A percentile compares a stretch with the other conserved stretches of the same genome.
These are phyloP conservation scores for Amorpha juglandis DNA, from an alignment of 2,888 invertebrate genomes.

Conservation along the genomic window DNA sequence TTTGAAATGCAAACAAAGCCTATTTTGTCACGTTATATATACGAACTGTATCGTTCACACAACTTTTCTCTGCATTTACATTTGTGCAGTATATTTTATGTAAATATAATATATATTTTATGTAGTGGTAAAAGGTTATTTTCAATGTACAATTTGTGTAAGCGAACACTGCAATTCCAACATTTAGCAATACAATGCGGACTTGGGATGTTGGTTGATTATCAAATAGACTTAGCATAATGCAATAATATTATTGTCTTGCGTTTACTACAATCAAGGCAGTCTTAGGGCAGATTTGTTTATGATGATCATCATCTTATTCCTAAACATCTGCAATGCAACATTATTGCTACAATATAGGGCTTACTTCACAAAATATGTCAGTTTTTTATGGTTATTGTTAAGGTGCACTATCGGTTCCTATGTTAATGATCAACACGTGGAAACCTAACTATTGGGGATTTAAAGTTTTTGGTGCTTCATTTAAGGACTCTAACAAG, in stretches of 20 bases:
- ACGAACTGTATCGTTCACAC: slow-evolving; percentile 25
- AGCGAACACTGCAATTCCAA: slow-evolving; percentile 21
- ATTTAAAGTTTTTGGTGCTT: neutral
- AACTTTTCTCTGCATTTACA: slow-evolving; percentile 40
- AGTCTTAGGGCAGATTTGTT: too few species aligned
- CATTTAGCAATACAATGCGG: slow-evolving; percentile 59
- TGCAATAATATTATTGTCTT: neutral
- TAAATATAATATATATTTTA: too few species aligned
- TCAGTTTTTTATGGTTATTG: too few species aligned
- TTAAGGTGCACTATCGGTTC: neutral
- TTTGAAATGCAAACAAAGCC: slow-evolving; percentile 8
- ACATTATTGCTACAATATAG: too few species aligned
- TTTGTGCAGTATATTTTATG: slow-evolving; percentile 35
- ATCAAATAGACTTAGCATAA: slow-evolving; percentile 10
- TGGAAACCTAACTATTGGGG: neutral
- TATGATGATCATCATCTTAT: too few species aligned
- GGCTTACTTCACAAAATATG: too few species aligned
- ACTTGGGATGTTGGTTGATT: slow-evolving; percentile 29
- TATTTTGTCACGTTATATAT: slow-evolving; percentile 27
- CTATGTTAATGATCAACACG: neutral
- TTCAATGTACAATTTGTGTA: slow-evolving; percentile 26
- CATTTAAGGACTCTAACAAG: neutral
- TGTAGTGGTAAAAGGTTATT: slow-evolving; percentile 31
- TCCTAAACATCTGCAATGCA: too few species aligned
- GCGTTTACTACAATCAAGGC: slow-evolving; percentile 4